Base-by-base conservation (phyloP, 2,888 invertebrate species). In the Chironomus tentans region DNA sequence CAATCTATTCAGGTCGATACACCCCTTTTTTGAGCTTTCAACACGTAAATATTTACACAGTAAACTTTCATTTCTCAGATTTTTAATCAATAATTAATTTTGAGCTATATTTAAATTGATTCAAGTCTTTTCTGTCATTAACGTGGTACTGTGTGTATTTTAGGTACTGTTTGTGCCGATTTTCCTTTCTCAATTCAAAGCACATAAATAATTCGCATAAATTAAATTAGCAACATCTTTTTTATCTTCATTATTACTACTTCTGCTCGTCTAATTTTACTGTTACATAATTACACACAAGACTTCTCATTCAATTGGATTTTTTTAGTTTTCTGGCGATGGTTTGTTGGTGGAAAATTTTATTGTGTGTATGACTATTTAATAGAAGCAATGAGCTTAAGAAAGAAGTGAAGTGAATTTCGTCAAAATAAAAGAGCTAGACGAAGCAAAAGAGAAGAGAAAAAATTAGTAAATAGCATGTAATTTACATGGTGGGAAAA, bases 401-500 rank as follows among this genome's bases (percentile, higher is more conserved):
- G 18, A 56, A n/a, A 56, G 56, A 38, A 56, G 56, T 56, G 18
- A 72, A 62, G 62, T 38, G 38, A 72, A 38, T 72, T 62, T 28
- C 72, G 61, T 72, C 46, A 46, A 72, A 62, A 72, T 47, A 70
- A 28, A 28, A 28, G 4, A 4, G 5, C 28, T 28, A 28, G 28
- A 28, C 56, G 18, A 48, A 56, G 18, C 24, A 62, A 18, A 56
- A 56, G 56, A 56, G 15, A 15, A 15, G 15, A 15, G 5, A 50
- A 50, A n/a, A 50, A 15, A 13, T 50, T 56, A 56, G 18, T n/a
- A 65, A 65, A n/a, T 24, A 65, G 22, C 65, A 24, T 24, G 15
- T 48, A 68, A 74, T 48, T 48, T 68, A 65, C 22, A 65, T 74
- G 46, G 74, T 74, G 74, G 22, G 74, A 74, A 74, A 74, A 68